Conservation (phyloP, 2,113 vertebrate genomes). For the Alosa alosa region DNA sequence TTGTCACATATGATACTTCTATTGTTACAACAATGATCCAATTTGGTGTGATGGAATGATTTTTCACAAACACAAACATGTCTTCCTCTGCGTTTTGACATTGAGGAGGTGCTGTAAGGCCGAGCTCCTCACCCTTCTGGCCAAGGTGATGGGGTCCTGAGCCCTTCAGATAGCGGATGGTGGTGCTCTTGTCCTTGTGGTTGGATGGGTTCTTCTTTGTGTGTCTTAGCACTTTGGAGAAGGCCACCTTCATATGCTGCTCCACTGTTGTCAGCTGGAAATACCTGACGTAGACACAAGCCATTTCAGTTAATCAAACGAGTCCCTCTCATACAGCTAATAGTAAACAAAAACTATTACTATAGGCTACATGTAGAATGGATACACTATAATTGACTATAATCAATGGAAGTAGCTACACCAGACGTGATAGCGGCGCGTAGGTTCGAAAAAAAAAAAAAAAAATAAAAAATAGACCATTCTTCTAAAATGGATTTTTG, state of each 20-base stretch:
- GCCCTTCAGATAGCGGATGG: conserved; percentile 94
- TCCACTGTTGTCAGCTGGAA: conserved; percentile 92
- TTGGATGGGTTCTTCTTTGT: conserved; percentile 97
- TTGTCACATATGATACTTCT: background rate
- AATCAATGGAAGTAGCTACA: too few species aligned
- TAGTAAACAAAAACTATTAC: background rate
- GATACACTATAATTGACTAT: too few species aligned
- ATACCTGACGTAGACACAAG: conserved; percentile 71
- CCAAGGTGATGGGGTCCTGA: conserved; percentile 83
- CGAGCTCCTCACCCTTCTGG: conserved; percentile 83
- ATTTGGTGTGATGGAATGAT: background rate
- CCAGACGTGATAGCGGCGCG: too few species aligned
- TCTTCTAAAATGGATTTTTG: too few species aligned
- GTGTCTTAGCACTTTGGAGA: conserved; percentile 96
- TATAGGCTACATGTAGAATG: too few species aligned
- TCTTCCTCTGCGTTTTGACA: background rate
- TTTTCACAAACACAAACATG: background rate
- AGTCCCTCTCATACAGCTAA: background rate
- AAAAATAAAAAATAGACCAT: too few species aligned
- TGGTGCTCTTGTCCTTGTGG: conserved; percentile 96
- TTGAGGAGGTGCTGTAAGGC: background rate
- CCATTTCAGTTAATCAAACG: background rate
- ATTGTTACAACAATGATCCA: background rate
- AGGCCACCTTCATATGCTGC: conserved; percentile 97
- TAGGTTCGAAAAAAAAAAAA: too few species aligned